Evolutionary conservation across 2,888 invertebrate species (phyloP).

Genomic region (Taphrorychus bicolor): DNA sequence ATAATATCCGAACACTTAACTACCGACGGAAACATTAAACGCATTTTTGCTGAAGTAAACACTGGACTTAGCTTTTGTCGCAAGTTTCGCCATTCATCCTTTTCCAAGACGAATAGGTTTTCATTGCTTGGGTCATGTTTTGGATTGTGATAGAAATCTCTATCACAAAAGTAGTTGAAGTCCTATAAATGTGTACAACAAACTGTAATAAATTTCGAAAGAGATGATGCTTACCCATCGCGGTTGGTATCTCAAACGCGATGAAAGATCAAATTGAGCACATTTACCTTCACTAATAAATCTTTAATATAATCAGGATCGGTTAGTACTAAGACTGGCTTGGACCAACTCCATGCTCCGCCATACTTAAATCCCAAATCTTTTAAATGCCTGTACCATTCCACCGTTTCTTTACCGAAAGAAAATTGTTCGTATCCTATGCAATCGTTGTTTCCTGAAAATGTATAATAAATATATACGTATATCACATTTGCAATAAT

Average conservation of each 20-base stretch:
- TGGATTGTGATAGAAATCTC: constrained; percentile 52
- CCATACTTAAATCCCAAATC: constrained; percentile 39
- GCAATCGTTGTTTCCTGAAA: constrained; percentile 31
- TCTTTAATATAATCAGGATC: constrained; percentile 48
- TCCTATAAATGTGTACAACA: no score
- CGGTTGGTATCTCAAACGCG: no score
- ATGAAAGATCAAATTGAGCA: no score
- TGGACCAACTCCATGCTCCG: constrained; percentile 40
- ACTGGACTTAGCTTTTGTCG: constrained; percentile 68
- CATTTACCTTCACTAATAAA: constrained; percentile 36
- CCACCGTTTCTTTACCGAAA: constrained; percentile 39
- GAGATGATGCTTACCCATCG: no score
- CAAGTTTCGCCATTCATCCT: constrained; percentile 67
- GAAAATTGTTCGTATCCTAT: constrained; percentile 13
- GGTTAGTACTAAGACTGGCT: constrained; percentile 46
- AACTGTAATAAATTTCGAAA: no score
- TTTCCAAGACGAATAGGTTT: constrained; percentile 65
- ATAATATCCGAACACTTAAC: constrained; percentile 41
- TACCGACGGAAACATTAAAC: constrained; percentile 55
- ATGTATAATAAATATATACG: no score
- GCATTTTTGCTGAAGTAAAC: constrained; percentile 61
- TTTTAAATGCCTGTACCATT: constrained; percentile 44
- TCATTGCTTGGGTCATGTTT: constrained; percentile 57
- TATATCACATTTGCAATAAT: no score
- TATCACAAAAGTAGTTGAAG: constrained; percentile 45